Evolutionary conservation across 2,797 vertebrate genomes (phyloP), one percentile per base, ranked within the genome.

Genomic region (Sphenodon punctatus): DNA sequence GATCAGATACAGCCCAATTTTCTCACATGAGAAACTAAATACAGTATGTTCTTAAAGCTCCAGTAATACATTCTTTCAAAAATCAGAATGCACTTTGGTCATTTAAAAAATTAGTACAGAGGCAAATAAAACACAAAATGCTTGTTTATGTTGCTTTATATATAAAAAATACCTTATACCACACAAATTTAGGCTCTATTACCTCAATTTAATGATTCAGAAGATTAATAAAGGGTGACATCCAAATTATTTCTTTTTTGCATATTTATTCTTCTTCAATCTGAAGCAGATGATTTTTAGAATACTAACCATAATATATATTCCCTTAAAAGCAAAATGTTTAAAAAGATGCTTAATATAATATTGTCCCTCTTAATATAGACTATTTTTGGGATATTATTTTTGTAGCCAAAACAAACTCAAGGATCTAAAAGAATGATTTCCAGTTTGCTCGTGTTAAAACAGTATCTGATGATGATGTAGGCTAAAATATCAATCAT

Each of bases 71-170:
- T 97, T 97, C 95, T 92, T 95, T 91, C 88, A 93, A 94, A 95
- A 95, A 95, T 95, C 94, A 97, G 94, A 96, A 97, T 97, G 97
- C 96, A 98, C 98, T 98, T 98, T 98, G 98, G 97, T 98, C 96
- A 95, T 97, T 95, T 96, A 94, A 94, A 94, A 95, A 89, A 89
- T 93, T 85, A 94, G 70, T 92, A 96, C 88, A 93, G n/a, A 94
- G 89, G 95, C 91, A 94, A 95, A 94, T 88, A 91, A 95, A 94
- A 94, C 93, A 93, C 84, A 92, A 94, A 95, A 94, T 75, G 80
- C 80, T 93, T 93, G 91, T 86, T 89, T 93, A 74, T 82, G 86
- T 86, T 90, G 87, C 92, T 94, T 93, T 81, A 83, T 90, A 90
- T 78, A 94, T 88, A 94, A 93, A 93, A 82, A 94, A 95, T 92